Conservation (phyloP, 2,888 invertebrate genomes). For the Listrodromus nycthemerus region DNA sequence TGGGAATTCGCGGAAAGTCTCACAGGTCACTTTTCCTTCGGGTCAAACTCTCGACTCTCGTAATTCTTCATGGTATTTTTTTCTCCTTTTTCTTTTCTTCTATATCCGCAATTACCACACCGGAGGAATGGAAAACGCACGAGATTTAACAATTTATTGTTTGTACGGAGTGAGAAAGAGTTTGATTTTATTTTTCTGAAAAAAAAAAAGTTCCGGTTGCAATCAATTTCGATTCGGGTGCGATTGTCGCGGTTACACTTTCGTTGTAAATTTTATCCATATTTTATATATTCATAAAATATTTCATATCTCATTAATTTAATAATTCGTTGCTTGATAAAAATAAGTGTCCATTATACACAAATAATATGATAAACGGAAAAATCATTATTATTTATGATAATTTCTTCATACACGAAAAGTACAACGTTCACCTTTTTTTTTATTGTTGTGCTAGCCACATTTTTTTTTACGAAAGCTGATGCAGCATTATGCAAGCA, state of each 20-base stretch:
- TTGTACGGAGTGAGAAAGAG: not conserved
- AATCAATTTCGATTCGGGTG: not conserved
- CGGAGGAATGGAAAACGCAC: not conserved
- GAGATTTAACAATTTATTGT: not conserved
- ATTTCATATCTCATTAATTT: no score
- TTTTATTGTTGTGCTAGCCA: not conserved
- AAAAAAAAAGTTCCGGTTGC: not conserved
- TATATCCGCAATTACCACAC: constrained; percentile 14
- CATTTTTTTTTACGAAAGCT: not conserved
- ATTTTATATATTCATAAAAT: no score
- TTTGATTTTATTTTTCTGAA: not conserved
- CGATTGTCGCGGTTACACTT: no score
- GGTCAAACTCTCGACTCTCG: constrained; percentile 20
- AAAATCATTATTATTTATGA: not conserved
- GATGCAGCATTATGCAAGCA: constrained; percentile 23
- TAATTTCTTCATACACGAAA: not conserved
- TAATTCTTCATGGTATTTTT: not conserved
- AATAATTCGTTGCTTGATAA: no score
- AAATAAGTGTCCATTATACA: no score
- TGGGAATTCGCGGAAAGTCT: constrained; percentile 6
- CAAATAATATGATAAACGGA: no score
- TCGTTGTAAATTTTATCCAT: no score
- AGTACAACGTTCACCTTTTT: not conserved
- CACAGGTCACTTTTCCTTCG: constrained; percentile 17
- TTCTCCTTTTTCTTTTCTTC: constrained; percentile 15